Evolutionary conservation across 2,797 vertebrate species (phyloP).

Genomic region (Sebastes diploproa): DNA sequence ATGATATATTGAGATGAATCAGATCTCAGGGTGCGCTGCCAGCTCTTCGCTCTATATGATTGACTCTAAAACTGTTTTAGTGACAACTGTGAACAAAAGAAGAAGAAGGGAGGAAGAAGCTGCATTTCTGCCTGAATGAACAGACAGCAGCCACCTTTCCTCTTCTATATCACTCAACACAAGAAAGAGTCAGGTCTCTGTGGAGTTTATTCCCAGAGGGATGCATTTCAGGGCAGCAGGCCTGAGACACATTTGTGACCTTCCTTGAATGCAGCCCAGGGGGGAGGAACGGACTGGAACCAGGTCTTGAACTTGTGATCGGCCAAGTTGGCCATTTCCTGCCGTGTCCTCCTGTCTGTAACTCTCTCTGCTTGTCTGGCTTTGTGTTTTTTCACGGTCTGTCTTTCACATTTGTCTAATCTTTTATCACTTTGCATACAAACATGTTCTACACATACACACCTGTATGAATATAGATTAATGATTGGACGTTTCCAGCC

Average conservation of each 20-base stretch:
- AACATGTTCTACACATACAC: too few relatives aligned
- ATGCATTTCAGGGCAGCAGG: constrained; percentile 1
- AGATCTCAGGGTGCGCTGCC: background rate
- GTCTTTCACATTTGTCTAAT: background rate
- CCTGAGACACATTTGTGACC: constrained; percentile 13
- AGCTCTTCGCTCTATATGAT: background rate
- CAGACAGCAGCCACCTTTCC: constrained; percentile 8
- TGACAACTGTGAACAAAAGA: constrained; percentile 26
- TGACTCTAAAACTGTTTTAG: background rate
- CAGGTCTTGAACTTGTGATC: constrained; percentile 20
- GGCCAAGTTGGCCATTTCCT: background rate
- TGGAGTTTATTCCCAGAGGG: constrained; percentile 16
- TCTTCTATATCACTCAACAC: constrained; percentile 7
- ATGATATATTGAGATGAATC: background rate
- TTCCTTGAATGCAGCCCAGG: background rate
- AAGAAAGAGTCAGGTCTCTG: background rate
- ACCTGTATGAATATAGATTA: too few relatives aligned
- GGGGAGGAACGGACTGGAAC: constrained; percentile 5
- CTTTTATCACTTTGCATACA: background rate
- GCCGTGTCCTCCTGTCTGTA: background rate
- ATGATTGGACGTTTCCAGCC: too few relatives aligned
- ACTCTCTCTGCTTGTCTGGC: background rate
- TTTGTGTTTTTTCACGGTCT: background rate
- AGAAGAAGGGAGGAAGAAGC: background rate
- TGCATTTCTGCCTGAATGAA: constrained; percentile 20